phyloP scores from a whole-genome alignment of 2,113 vertebrate genomes.

The Ovis aries region ARS-UI_Ramb_v3.0 NC_056079.1:41840001-41840500 shows the following conservation, averaged over 20 bases:
- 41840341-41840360: background rate
- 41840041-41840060: constrained; percentile 29
- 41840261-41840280: background rate
- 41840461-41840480: background rate
- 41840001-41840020: background rate
- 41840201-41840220: background rate
- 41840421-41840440: background rate
- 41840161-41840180: constrained; percentile 40
- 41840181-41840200: constrained; percentile 45
- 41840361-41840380: background rate
- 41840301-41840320: background rate
- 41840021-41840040: background rate
- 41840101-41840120: constrained; percentile 73
- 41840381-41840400: background rate
- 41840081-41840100: constrained; percentile 69
- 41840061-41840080: constrained; percentile 69
- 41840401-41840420: background rate
- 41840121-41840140: background rate
- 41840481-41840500: background rate
- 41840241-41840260: background rate
- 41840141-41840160: constrained; percentile 53
- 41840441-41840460: background rate
- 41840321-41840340: background rate
- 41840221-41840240: background rate
- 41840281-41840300: background rate